Conservation (phyloP, 2,888 invertebrate species). For the Teleogryllus oceanicus region DNA sequence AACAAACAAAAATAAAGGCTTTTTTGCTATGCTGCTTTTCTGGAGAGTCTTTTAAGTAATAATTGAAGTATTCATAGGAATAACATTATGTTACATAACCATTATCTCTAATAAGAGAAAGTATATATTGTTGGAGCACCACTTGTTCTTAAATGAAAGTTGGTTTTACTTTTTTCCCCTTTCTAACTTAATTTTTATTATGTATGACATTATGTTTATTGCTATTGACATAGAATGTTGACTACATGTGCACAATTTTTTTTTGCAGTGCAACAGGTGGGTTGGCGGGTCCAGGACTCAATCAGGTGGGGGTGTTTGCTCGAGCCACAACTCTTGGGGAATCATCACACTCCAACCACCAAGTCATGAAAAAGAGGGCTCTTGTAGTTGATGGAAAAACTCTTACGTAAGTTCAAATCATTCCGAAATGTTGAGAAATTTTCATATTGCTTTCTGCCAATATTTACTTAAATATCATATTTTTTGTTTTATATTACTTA, state of each 20-base stretch:
- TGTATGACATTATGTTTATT: not conserved
- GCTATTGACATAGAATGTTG: not conserved
- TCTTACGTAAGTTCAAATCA: slow-evolving; percentile 56
- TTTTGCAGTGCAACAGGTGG: slow-evolving; percentile 26
- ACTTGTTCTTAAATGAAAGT: not conserved
- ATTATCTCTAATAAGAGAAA: too few species aligned
- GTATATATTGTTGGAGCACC: too few species aligned
- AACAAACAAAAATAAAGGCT: too few species aligned
- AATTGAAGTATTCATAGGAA: too few species aligned
- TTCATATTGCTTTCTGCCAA: too few species aligned
- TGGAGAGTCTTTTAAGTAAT: too few species aligned
- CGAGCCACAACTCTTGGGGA: slow-evolving; percentile 23
- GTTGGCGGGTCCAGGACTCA: slow-evolving; percentile 26
- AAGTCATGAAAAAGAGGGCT: slow-evolving; percentile 55
- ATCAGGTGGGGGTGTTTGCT: slow-evolving; percentile 36
- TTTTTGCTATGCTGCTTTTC: too few species aligned
- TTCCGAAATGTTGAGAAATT: not conserved
- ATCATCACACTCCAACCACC: slow-evolving; percentile 31
- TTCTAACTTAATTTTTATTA: not conserved
- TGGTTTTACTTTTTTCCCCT: too few species aligned
- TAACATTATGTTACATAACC: too few species aligned
- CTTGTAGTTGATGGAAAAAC: slow-evolving; percentile 93
- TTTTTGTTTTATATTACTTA: too few species aligned
- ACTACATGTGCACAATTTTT: not conserved
- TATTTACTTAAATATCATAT: too few species aligned